phyloP scores from a whole-genome alignment of 2,797 vertebrate species.

The Meda fulgida region DNA sequence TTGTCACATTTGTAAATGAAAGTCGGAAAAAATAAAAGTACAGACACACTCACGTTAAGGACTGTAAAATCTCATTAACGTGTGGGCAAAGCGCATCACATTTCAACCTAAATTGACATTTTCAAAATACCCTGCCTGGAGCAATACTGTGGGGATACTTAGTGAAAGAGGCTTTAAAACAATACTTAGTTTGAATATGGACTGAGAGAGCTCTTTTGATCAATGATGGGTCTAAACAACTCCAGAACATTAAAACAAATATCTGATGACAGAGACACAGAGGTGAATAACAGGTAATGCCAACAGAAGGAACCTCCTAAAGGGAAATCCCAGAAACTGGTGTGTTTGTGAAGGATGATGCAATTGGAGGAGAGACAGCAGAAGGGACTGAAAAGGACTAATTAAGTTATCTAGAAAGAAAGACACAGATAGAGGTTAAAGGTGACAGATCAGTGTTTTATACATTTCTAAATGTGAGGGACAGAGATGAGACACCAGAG shows the following conservation, averaged over 20 bases:
- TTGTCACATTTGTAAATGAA: background rate
- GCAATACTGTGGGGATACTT: background rate
- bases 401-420: slow-evolving; percentile 23
- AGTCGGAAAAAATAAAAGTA: background rate
- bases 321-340: background rate
- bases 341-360: background rate
- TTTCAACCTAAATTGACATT: background rate
- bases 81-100: background rate
- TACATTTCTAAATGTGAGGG: background rate
- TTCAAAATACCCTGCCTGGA: background rate
- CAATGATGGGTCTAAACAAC: background rate
- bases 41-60: background rate
- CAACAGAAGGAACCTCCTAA: background rate
- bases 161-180: background rate
- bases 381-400: background rate
- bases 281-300: background rate
- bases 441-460: background rate
- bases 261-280: background rate
- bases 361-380: slow-evolving; percentile 27
- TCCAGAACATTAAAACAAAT: background rate
- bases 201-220: background rate
- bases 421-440: background rate
- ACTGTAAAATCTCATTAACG: background rate
- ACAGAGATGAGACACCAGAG: slow-evolving; percentile 3
- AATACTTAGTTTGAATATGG: background rate